Evolutionary conservation across 2,113 vertebrate genomes (phyloP).

Genomic region (Sylvilagus bachmani): DNA sequence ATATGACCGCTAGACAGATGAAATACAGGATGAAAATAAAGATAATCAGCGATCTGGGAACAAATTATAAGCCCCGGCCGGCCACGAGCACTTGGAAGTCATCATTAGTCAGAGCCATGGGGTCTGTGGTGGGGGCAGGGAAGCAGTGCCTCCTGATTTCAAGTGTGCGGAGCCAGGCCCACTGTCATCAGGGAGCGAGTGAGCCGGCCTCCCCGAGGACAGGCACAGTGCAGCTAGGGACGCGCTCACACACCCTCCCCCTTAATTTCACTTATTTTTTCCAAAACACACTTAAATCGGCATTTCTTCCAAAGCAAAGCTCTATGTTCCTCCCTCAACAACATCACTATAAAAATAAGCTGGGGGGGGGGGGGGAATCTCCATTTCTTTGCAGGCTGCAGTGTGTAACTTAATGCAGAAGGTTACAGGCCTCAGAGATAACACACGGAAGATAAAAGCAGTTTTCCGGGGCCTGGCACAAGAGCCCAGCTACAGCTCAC

Average conservation of each 20-base stretch:
- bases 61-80: conserved; percentile 36
- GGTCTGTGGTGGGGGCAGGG: background rate
- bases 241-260: background rate
- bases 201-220: background rate
- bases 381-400: conserved; percentile 49
- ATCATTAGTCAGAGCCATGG: background rate
- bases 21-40: conserved; percentile 60
- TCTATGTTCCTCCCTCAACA: background rate
- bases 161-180: background rate
- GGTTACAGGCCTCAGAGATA: conserved; percentile 22
- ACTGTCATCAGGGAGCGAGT: too few relatives aligned
- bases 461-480: background rate
- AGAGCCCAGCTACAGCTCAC: background rate
- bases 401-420: conserved; percentile 15
- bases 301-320: background rate
- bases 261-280: conserved; percentile 52
- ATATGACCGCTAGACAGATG: conserved; percentile 24
- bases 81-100: conserved; percentile 22
- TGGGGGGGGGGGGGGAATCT: too few relatives aligned
- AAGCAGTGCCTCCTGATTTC: background rate
- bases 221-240: background rate
- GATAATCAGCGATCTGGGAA: conserved; percentile 52
- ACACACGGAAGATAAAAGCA: background rate
- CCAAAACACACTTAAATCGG: conserved; percentile 27
- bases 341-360: conserved; percentile 2